Conservation (phyloP, 2,113 vertebrate species). For the Falco punctatus region DNA sequence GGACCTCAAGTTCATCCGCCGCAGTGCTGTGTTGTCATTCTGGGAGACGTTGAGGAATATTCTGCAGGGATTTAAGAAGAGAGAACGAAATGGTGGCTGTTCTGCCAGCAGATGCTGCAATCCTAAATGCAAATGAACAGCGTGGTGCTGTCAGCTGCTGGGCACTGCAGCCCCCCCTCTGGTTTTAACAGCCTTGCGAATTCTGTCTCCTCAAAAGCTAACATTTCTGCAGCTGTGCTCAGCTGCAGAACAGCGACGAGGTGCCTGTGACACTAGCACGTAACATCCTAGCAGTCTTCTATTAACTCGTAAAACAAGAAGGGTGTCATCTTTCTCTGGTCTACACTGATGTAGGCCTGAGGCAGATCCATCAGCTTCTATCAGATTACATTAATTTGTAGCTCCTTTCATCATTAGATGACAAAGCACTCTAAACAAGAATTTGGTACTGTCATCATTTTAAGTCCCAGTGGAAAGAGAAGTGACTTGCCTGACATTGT, state of each 20-base stretch:
- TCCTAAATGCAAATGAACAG: background rate
- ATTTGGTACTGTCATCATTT: background rate
- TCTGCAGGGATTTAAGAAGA: conserved; percentile 68
- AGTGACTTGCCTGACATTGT: background rate
- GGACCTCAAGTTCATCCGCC: conserved; percentile 91
- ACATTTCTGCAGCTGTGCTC: background rate
- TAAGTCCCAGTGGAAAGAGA: background rate
- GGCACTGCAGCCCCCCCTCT: background rate
- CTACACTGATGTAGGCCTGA: background rate
- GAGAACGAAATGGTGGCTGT: background rate
- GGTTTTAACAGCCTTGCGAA: background rate
- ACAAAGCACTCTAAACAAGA: background rate
- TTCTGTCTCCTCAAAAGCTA: background rate
- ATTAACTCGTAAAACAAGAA: background rate
- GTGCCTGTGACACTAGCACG: background rate
- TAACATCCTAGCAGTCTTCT: background rate
- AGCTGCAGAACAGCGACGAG: background rate
- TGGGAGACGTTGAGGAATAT: conserved; percentile 94
- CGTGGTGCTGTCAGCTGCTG: background rate
- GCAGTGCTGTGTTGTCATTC: conserved; percentile 90
- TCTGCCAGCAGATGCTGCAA: background rate
- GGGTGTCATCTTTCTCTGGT: background rate
- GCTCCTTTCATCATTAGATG: conserved; percentile 3
- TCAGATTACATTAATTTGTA: background rate
- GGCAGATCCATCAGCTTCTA: background rate